Percentiles rank a stretch among this genome's conserved stretches.
These are phyloP conservation scores for Procambarus clarkii DNA, from an alignment of 1,140 invertebrate genomes.

Conservation along the genomic window DNA sequence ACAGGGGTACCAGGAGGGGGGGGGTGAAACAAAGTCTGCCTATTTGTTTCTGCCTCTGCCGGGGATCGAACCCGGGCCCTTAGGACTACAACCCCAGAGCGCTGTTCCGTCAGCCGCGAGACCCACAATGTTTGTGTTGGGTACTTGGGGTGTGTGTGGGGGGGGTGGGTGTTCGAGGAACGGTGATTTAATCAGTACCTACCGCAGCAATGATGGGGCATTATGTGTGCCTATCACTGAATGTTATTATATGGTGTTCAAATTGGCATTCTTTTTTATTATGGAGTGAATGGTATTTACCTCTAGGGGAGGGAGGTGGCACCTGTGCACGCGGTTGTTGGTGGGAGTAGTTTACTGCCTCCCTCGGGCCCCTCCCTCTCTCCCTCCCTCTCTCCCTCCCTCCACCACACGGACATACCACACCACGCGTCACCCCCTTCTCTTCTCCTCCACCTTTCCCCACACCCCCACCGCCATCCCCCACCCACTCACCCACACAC, in stretches of 20 bases:
- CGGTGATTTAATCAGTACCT: neutral
- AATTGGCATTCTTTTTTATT: conserved; percentile 13
- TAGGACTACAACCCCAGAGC: too few relatives aligned
- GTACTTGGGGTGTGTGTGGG: neutral
- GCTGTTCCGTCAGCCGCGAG: too few relatives aligned
- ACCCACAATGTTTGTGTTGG: neutral
- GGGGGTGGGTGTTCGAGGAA: neutral
- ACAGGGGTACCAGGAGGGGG: too few relatives aligned
- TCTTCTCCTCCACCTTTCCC: neutral
- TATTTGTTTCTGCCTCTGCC: too few relatives aligned
- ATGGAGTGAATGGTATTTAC: conserved; percentile 1
- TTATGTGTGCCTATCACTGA: conserved; percentile 12
- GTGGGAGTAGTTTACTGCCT: neutral
- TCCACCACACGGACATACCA: neutral
- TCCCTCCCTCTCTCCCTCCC: neutral
- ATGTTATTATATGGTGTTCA: conserved; percentile 10
- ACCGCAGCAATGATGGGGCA: neutral
- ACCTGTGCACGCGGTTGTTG: neutral
- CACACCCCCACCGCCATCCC: neutral
- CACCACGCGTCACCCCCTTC: too few relatives aligned
- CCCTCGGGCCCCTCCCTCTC: neutral
- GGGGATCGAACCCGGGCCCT: too few relatives aligned
- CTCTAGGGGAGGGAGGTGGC: conserved; percentile 7
- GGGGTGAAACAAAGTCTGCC: too few relatives aligned
- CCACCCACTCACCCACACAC: too few relatives aligned